Evolutionary conservation across 2,888 invertebrate genomes (phyloP), one percentile per base, ranked within the genome.

Genomic region (Cephus sareptanus): DNA sequence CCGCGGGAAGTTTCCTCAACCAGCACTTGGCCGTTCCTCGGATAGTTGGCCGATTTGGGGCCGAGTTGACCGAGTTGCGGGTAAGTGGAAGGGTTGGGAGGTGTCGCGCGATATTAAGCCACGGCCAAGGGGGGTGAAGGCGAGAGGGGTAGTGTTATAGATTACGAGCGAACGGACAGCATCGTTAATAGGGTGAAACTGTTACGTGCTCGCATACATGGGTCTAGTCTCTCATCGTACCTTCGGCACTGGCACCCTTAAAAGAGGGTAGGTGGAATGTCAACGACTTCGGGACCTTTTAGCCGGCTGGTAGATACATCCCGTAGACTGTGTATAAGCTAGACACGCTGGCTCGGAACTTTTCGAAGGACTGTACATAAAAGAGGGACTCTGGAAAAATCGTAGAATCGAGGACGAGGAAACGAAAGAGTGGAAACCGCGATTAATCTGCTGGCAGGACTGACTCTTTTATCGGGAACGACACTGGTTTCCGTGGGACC

Each of bases 1-100:
- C 13, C 34, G 34, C 33, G 33, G 33, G 31, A 71, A 71, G 71
- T 71, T 71, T 34, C 71, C 71, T 71, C 71, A 1, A 31, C 71
- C 34, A 34, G 34, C 34, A 71, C 34, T 71, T 71, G 71, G 71
- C 71, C 56, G 23, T 56, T 56, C 56, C 56, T 31, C 71, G 71
- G 88, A 89, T 89, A 89, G 87, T 89, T 87, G 80, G 80, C 73
- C 85, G 85, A 83, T 86, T 84, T 86, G 83, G 86, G 87, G 86
- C 85, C 31, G 71, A 78, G 84, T 84, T 80, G 86, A 85, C 85
- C 85, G 85, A 86, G 86, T 85, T 87, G 85, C 80, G 85, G 85
- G 81, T 79, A 81, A 82, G 83, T 81, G 83, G 82, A 78, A 77
- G 76, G 77, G 79, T 76, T 73, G 78, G n/a, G 71, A 31, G 71